Evolutionary conservation across 1,140 invertebrate species (phyloP), one percentile per base, ranked within the genome.

Genomic region (Hylaeus anthracinus): DNA sequence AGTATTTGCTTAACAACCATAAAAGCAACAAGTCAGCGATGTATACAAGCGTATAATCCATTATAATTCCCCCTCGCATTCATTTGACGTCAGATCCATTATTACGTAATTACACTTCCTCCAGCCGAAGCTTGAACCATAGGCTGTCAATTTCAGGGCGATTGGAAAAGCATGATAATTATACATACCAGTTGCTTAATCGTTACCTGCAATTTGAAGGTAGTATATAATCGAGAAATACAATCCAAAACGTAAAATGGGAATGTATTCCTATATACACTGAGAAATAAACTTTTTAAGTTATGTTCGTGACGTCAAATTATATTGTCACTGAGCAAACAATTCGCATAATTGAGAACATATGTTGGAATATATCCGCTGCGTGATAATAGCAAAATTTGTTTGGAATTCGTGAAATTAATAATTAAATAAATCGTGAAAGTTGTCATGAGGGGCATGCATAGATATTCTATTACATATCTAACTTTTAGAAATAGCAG

Each of bases 91-190:
- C 26, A 69, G 10, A 53, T 26, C 43, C 53, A 75, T 75, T 53
- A 41, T 60, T 56, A 9, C 12, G 26, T 81, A 81, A 67, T 26
- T 60, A 55, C 5, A n/a, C 15, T 72, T 48, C 58, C 26, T 15
- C n/a, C 5, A 39, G 10, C 51, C 58, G 43, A 66, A 71, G 53
- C 51, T 56, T 55, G 53, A 26, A 65, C 15, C 10, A 60, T 12
- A 39, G 10, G 9, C 39, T 58, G 56, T 83, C 77, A 75, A 69
- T 74, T 43, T n/a, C 15, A 65, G 10, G 5, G 48, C 39, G 8
- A 53, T 51, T 41, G 72, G 26, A 48, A 53, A 15, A 12, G 45
- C 12, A 14, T 2, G 5, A n/a, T 63, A 63, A 73, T 73, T 51
- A 53, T 63, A 73, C 1, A 8, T 6, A 9, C 3, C n/a, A 12